Evolutionary conservation across 53 echinoderm and acorn worm genomes (phyloP).

Genomic region (Paracentrotus lividus): DNA sequence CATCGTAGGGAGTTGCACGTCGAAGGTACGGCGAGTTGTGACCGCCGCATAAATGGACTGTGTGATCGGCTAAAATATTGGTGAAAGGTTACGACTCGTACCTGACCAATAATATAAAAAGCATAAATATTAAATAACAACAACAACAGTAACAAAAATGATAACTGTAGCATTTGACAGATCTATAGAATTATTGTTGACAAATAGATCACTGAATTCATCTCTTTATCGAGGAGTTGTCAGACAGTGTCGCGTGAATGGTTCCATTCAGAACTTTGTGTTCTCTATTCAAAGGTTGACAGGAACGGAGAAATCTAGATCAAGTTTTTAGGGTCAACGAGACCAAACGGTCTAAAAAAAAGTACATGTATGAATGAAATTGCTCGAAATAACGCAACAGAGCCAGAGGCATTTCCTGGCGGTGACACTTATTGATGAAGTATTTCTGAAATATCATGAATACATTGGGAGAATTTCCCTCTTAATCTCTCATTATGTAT

Average conservation of each 20-base stretch:
- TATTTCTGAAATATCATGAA: neutral
- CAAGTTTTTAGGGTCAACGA: neutral
- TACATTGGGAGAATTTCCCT: neutral
- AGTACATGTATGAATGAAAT: neutral
- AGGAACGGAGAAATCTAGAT: neutral
- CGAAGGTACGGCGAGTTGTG: too few relatives aligned
- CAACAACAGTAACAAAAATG: neutral
- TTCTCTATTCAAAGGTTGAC: neutral
- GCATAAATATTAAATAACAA: neutral
- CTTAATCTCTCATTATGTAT: too few relatives aligned
- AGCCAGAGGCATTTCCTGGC: neutral
- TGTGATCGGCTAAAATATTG: neutral
- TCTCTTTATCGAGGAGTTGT: neutral
- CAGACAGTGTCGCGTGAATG: neutral
- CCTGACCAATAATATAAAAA: neutral
- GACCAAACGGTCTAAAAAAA: neutral
- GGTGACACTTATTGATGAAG: neutral
- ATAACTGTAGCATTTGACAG: constrained; percentile 16
- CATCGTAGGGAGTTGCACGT: too few relatives aligned
- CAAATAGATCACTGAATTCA: neutral
- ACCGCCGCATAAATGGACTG: too few relatives aligned
- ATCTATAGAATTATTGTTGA: neutral
- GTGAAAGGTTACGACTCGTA: neutral
- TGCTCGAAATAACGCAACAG: neutral
- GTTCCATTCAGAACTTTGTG: neutral